Evolutionary conservation across 2,888 invertebrate species (phyloP).

Genomic region (Psococerastis gibbosa): DNA sequence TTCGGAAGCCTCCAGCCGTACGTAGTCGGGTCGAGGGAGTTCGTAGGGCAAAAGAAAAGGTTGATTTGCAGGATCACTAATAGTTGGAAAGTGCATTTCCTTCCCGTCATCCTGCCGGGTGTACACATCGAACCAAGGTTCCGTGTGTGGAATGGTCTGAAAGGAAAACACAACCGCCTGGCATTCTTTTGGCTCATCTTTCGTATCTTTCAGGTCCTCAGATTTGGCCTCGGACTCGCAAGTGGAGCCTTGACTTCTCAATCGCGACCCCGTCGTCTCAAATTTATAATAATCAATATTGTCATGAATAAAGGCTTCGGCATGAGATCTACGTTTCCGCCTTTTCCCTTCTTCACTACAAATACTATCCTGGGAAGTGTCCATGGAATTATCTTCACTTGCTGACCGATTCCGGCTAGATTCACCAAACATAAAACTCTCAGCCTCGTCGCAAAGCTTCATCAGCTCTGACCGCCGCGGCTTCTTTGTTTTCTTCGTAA

Average conservation of each 20-base stretch:
- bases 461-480: conserved; percentile 34
- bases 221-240: conserved; percentile 22
- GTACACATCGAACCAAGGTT: conserved; percentile 65
- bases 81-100: conserved; percentile 36
- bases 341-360: conserved; percentile 15
- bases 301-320: conserved; percentile 36
- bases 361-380: background rate
- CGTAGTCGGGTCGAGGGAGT: conserved; percentile 16
- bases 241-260: conserved; percentile 25
- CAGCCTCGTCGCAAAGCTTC: conserved; percentile 64
- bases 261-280: conserved; percentile 27
- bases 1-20: background rate
- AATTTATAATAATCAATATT: conserved; percentile 38
- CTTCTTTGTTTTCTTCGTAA: conserved; percentile 14
- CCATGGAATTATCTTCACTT: background rate
- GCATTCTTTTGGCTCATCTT: conserved; percentile 13
- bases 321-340: conserved; percentile 32
- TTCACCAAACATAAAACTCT: conserved; percentile 61
- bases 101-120: conserved; percentile 53
- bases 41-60: conserved; percentile 59
- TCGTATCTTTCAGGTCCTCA: conserved; percentile 25
- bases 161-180: conserved; percentile 30
- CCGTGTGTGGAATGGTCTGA: conserved; percentile 49
- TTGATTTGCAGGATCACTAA: conserved; percentile 33
- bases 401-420: conserved; percentile 35